A percentile compares a stretch with the other conserved stretches of the same genome.
phyloP scores from a whole-genome alignment of 2,888 invertebrate genomes.

The Drosophila meridionalis region DNA sequence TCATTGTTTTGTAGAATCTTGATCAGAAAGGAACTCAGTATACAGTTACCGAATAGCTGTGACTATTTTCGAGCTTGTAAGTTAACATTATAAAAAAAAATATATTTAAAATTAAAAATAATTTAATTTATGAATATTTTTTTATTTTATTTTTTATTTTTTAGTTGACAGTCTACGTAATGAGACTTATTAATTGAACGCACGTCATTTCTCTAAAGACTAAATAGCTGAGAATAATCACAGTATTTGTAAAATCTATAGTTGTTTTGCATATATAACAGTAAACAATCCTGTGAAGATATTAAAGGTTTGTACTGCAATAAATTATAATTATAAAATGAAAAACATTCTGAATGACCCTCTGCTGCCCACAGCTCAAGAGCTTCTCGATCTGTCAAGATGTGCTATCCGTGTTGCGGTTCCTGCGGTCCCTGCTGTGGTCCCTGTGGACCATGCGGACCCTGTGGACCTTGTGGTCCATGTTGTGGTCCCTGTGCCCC shows the following conservation, averaged over 20 bases:
- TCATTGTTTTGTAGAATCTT: not conserved
- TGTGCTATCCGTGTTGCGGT: conserved; percentile 8
- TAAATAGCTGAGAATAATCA: conserved; percentile 16
- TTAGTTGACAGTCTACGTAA: conserved; percentile 18
- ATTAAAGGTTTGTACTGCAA: not conserved
- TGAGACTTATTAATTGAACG: not conserved
- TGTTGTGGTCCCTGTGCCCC: conserved; percentile 2
- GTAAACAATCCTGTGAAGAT: not conserved
- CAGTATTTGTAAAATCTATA: conserved; percentile 3
- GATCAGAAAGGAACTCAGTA: not conserved
- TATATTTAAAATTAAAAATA: not conserved
- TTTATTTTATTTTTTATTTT: not conserved
- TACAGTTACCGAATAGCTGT: conserved; percentile 9
- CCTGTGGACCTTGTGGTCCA: not conserved
- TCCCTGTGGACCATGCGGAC: not conserved
- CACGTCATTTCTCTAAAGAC: conserved; percentile 1
- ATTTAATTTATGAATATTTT: not conserved
- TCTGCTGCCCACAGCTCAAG: not conserved
- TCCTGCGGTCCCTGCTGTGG: conserved; percentile 8
- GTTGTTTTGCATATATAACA: not conserved
- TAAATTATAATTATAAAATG: too few relatives aligned
- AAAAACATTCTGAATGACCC: not conserved
- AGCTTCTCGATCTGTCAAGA: not conserved
- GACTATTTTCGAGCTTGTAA: conserved; percentile 19
- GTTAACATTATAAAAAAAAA: not conserved